Percentiles rank a stretch among this genome's conserved stretches.
phyloP scores from a whole-genome alignment of 2,888 invertebrate genomes.

The Drosophila cognata region DNA sequence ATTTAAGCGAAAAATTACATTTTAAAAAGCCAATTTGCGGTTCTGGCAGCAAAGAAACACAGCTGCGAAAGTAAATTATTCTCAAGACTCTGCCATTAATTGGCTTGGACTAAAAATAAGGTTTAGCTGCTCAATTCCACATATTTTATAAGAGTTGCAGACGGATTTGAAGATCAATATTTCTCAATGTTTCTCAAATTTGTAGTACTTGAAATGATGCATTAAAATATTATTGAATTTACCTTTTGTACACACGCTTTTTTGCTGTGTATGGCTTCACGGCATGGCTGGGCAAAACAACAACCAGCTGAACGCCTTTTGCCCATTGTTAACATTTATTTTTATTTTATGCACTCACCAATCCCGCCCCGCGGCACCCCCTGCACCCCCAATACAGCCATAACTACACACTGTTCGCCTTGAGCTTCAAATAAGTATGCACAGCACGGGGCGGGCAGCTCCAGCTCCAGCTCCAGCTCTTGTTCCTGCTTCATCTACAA shows the following conservation, averaged over 20 bases:
- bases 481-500: background rate
- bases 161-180: background rate
- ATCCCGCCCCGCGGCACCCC: background rate
- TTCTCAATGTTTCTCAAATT: background rate
- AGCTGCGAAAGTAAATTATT: background rate
- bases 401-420: conserved; percentile 44
- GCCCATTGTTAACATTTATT: conserved; percentile 81
- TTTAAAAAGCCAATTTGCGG: background rate
- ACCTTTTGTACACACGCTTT: background rate
- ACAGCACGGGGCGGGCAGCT: conserved; percentile 71
- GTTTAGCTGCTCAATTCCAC: background rate
- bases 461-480: conserved; percentile 2
- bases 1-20: background rate
- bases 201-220: accelerated
- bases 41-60: background rate
- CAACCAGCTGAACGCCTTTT: conserved; percentile 69
- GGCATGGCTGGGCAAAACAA: conserved; percentile 30
- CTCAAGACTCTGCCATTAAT: background rate
- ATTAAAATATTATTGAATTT: background rate
- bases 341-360: conserved; percentile 79
- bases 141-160: background rate
- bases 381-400: background rate
- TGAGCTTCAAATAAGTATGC: conserved; percentile 80
- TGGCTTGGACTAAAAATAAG: background rate
- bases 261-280: conserved; percentile 13